A percentile compares a stretch with the other conserved stretches of the same genome.
These are phyloP conservation scores for Arothron firmamentum DNA, from an alignment of 2,113 vertebrate genomes.

Conservation along the genomic window DNA sequence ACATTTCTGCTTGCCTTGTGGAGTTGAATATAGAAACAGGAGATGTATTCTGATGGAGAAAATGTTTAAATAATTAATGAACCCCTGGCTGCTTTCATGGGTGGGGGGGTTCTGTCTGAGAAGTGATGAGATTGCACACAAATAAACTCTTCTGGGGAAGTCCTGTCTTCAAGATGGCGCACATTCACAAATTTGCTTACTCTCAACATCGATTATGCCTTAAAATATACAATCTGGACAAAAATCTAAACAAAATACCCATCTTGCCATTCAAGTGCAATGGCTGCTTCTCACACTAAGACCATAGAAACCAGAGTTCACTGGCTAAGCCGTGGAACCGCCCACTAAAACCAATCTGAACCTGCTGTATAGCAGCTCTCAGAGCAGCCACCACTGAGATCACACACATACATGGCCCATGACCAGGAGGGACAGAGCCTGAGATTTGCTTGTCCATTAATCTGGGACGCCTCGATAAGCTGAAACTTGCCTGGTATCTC, in stretches of 20 bases:
- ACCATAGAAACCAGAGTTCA: slow-evolving; percentile 13
- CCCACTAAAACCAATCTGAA: slow-evolving; percentile 43
- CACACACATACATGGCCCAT: slow-evolving; percentile 27
- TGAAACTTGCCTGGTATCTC: slow-evolving; percentile 41
- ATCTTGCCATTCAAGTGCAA: neutral
- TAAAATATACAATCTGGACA: neutral
- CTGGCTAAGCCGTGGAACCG: slow-evolving; percentile 23
- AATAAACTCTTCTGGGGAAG: slow-evolving; percentile 21
- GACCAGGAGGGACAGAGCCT: slow-evolving; percentile 32
- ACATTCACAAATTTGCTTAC: neutral
- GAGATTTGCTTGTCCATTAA: slow-evolving; percentile 56
- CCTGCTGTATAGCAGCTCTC: slow-evolving; percentile 32
- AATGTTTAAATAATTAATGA: slow-evolving; percentile 80
- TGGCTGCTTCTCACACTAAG: neutral
- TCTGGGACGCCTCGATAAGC: slow-evolving; percentile 41
- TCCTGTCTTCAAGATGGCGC: slow-evolving; percentile 10
- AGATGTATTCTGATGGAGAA: slow-evolving; percentile 71
- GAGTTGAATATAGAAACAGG: slow-evolving; percentile 75
- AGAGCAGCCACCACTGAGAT: slow-evolving; percentile 22
- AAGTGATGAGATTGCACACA: slow-evolving; percentile 46
- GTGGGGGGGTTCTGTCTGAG: slow-evolving; percentile 55
- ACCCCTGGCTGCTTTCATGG: slow-evolving; percentile 70
- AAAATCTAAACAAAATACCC: neutral
- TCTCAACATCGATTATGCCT: neutral
- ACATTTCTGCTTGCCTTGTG: slow-evolving; percentile 63